These are phyloP conservation scores for Dryobates pubescens DNA, from an alignment of 2,797 vertebrate species.

Conservation along the genomic window DNA sequence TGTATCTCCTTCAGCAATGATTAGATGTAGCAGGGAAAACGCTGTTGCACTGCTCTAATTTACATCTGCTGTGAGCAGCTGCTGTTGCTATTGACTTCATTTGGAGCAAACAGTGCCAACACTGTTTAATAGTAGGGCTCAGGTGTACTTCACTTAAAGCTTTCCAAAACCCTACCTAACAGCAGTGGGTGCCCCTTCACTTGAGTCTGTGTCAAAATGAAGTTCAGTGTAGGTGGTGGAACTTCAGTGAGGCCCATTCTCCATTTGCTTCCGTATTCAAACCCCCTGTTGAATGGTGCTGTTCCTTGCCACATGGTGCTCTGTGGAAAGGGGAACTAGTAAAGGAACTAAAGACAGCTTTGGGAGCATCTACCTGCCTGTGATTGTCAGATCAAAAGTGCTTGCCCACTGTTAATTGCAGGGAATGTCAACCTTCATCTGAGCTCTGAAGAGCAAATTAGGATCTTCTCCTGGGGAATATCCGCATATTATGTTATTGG, in stretches of 20 bases:
- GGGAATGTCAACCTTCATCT: neutral
- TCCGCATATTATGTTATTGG: neutral
- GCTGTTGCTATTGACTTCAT: conserved; percentile 9
- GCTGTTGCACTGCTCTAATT: neutral
- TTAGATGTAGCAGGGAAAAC: neutral
- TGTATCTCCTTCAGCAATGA: conserved; percentile 29
- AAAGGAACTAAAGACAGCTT: neutral
- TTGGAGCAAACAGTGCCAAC: neutral
- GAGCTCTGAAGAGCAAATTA: neutral
- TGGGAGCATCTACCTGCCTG: neutral
- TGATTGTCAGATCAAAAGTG: neutral
- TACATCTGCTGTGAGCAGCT: conserved; percentile 37
- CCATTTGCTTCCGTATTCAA: neutral
- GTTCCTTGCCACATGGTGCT: neutral
- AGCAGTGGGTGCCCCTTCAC: neutral
- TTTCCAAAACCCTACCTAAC: neutral
- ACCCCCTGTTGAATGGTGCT: neutral
- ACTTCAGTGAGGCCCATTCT: neutral
- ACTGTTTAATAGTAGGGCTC: neutral
- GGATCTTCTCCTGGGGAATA: neutral
- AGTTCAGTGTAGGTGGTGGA: neutral
- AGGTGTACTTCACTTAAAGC: neutral
- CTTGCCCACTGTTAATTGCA: neutral
- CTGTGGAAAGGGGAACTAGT: neutral
- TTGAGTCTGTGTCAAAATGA: neutral